phyloP scores from a whole-genome alignment of 2,113 vertebrate genomes.

The Mastomys coucha region DNA sequence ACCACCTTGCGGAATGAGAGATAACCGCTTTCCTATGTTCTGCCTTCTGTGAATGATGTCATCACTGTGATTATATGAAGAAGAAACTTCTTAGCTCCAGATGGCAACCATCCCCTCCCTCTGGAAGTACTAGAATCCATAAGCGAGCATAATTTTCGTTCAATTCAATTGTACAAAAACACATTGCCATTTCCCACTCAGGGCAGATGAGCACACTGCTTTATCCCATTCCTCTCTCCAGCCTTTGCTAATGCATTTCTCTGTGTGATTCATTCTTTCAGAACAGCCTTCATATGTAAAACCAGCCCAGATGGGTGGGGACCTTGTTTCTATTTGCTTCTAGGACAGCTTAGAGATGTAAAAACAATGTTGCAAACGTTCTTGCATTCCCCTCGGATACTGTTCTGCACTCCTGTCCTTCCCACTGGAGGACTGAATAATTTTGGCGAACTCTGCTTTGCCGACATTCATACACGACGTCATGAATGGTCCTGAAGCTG shows the following conservation, averaged over 20 bases:
- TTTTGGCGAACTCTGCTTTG: slow-evolving; percentile 18
- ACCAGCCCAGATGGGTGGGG: slow-evolving; percentile 50
- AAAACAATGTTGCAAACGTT: neutral
- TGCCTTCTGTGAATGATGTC: slow-evolving; percentile 71
- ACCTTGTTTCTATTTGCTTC: neutral
- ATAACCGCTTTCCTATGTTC: slow-evolving; percentile 67
- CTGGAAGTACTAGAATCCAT: slow-evolving; percentile 29
- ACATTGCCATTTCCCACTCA: slow-evolving; percentile 41
- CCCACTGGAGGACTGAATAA: neutral
- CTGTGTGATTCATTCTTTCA: slow-evolving; percentile 63
- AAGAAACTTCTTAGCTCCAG: slow-evolving; percentile 70
- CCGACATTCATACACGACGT: slow-evolving; percentile 2
- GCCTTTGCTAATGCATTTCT: slow-evolving; percentile 61
- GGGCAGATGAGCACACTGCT: neutral
- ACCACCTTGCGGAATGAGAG: slow-evolving; percentile 71
- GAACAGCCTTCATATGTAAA: neutral
- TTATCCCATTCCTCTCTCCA: slow-evolving; percentile 42
- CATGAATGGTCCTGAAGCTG: neutral
- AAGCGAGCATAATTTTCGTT: slow-evolving; percentile 58
- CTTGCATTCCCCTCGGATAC: slow-evolving; percentile 9
- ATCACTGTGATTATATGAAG: slow-evolving; percentile 59
- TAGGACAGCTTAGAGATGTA: slow-evolving; percentile 23
- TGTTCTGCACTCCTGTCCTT: neutral
- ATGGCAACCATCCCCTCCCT: slow-evolving; percentile 64
- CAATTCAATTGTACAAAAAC: slow-evolving; percentile 67